Evolutionary conservation across 2,797 vertebrate species (phyloP).

Genomic region (Siniperca undulata): DNA sequence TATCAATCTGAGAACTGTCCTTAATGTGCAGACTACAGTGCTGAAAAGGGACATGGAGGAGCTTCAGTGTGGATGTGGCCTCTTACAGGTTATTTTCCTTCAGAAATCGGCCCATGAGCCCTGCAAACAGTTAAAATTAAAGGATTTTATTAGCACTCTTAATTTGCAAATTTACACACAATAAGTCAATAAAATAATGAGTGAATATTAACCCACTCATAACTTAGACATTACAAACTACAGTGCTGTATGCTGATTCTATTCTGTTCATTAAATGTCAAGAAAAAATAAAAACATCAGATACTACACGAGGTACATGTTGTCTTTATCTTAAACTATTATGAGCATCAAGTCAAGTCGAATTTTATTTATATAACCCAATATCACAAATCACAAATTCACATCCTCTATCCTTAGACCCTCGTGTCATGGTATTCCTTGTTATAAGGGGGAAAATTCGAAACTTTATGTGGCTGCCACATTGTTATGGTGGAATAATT

Average conservation of each 20-base stretch:
- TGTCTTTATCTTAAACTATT: neutral
- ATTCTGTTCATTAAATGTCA: neutral
- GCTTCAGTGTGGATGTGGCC: neutral
- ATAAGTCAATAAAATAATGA: neutral
- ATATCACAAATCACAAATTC: no score
- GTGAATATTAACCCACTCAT: neutral
- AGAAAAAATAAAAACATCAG: neutral
- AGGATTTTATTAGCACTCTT: neutral
- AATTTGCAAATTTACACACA: neutral
- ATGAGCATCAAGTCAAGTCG: no score
- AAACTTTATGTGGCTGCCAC: no score
- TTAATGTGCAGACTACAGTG: neutral
- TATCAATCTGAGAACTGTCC: conserved; percentile 8
- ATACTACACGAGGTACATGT: neutral
- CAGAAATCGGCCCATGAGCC: neutral
- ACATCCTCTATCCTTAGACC: no score
- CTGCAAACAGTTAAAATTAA: neutral
- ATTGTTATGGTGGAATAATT: no score
- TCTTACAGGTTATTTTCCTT: neutral
- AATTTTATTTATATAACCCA: no score
- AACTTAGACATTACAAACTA: neutral
- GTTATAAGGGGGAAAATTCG: no score
- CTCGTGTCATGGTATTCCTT: no score
- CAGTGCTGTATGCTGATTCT: neutral
- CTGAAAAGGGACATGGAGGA: neutral